Conservation (phyloP, 37 sponge, comb jelly and placozoan species). For the Tethya wilhelma region DNA sequence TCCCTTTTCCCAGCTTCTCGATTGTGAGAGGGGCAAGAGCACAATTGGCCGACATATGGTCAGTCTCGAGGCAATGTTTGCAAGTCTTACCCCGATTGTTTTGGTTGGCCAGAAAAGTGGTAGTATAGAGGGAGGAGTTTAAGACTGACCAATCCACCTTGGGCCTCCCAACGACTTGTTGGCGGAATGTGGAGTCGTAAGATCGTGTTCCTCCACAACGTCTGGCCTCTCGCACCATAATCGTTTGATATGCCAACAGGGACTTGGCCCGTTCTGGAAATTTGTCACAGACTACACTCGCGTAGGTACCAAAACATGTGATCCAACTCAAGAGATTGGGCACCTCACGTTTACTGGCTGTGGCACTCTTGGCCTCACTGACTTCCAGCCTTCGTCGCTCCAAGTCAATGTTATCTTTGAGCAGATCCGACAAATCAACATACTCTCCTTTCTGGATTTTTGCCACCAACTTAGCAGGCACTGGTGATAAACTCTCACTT, state of each 20-base stretch:
- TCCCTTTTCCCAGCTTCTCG: background rate
- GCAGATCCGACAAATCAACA: constrained; percentile 25
- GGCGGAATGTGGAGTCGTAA: constrained; percentile 5
- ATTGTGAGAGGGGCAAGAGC: constrained; percentile 3
- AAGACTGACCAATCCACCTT: constrained; percentile 22
- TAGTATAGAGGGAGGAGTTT: constrained; percentile 2
- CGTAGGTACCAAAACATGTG: no score
- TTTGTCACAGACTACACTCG: no score
- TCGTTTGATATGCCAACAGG: constrained; percentile 13
- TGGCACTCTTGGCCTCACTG: background rate
- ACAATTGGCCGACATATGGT: background rate
- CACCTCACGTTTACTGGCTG: background rate
- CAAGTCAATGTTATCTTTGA: constrained; percentile 11
- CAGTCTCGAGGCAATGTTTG: constrained; percentile 4
- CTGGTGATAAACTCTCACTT: constrained; percentile 7
- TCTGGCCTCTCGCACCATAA: constrained; percentile 20
- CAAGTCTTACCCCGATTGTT: background rate
- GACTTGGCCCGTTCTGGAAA: background rate
- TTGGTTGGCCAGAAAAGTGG: constrained; percentile 8
- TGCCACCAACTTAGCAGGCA: constrained; percentile 9
- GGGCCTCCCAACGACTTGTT: constrained; percentile 1
- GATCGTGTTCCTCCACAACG: constrained; percentile 1
- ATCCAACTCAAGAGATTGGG: no score
- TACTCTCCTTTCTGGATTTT: constrained; percentile 20
- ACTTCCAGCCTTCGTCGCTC: no score